phyloP scores from a whole-genome alignment of 2,797 vertebrate genomes.

The Alectoris magna region DNA sequence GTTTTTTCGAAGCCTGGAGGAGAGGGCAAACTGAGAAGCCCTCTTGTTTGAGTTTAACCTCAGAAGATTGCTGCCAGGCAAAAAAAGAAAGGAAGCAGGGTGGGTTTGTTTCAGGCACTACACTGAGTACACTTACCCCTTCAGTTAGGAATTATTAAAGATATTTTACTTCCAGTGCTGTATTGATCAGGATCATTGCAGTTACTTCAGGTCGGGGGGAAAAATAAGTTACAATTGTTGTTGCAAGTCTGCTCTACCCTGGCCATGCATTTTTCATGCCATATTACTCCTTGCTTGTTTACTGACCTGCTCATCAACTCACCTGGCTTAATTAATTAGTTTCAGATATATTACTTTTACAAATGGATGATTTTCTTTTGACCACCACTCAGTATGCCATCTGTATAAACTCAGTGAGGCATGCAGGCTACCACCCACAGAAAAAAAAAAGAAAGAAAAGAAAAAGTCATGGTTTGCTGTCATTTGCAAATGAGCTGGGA shows the following conservation, averaged over 20 bases:
- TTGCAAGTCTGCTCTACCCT: background rate
- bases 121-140: background rate
- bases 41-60: background rate
- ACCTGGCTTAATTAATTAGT: constrained; percentile 38
- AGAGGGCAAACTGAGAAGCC: background rate
- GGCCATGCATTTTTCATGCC: background rate
- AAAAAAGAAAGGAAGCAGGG: background rate
- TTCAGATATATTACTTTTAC: constrained; percentile 38
- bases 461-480: background rate
- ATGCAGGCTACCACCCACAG: background rate
- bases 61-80: background rate
- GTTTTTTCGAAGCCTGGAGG: background rate
- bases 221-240: background rate
- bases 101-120: background rate
- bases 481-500: constrained; percentile 36
- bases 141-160: background rate
- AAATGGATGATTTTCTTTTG: constrained; percentile 41
- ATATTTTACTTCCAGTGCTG: background rate
- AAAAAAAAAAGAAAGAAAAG: background rate
- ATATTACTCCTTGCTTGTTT: constrained; percentile 32
- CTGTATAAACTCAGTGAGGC: constrained; percentile 39
- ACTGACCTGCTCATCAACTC: constrained; percentile 17
- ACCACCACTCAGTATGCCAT: background rate
- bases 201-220: background rate
- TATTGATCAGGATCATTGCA: background rate